phyloP scores from a whole-genome alignment of 2,888 invertebrate species.

The Plagodis dolabraria region DNA sequence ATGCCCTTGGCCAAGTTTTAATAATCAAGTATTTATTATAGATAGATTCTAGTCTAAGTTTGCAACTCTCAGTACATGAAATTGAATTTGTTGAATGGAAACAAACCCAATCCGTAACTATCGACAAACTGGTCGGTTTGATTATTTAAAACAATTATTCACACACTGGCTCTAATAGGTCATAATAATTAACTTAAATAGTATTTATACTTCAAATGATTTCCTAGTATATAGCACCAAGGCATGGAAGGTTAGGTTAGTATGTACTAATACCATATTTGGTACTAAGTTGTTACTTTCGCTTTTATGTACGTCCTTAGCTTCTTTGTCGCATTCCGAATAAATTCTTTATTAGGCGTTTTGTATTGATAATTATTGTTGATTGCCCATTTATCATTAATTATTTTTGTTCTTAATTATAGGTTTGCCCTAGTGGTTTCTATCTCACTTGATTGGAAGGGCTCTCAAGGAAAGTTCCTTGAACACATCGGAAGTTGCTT shows the following conservation, averaged over 20 bases:
- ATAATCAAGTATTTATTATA: background rate
- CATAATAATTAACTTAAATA: constrained; percentile 8
- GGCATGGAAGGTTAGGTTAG: constrained; percentile 20
- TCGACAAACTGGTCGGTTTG: background rate
- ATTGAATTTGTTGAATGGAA: background rate
- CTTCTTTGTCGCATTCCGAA: constrained; percentile 23
- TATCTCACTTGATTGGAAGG: too few species aligned
- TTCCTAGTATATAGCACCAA: constrained; percentile 19
- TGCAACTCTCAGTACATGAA: background rate
- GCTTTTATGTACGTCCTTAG: background rate
- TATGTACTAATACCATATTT: constrained; percentile 24
- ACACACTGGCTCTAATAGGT: constrained; percentile 6
- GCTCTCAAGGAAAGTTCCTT: too few species aligned
- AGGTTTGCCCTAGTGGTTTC: too few species aligned
- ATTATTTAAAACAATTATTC: constrained; percentile 14
- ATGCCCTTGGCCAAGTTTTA: too few species aligned
- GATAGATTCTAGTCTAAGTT: background rate
- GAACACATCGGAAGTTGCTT: too few species aligned
- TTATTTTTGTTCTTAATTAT: background rate
- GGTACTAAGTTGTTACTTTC: constrained; percentile 25
- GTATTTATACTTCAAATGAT: constrained; percentile 16
- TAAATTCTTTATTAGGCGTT: constrained; percentile 1
- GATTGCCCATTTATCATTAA: background rate
- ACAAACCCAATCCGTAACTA: constrained; percentile 1
- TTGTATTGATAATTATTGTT: constrained; percentile 16